Conservation (phyloP, 2,113 vertebrate genomes). For the Anoura caudifer region DNA sequence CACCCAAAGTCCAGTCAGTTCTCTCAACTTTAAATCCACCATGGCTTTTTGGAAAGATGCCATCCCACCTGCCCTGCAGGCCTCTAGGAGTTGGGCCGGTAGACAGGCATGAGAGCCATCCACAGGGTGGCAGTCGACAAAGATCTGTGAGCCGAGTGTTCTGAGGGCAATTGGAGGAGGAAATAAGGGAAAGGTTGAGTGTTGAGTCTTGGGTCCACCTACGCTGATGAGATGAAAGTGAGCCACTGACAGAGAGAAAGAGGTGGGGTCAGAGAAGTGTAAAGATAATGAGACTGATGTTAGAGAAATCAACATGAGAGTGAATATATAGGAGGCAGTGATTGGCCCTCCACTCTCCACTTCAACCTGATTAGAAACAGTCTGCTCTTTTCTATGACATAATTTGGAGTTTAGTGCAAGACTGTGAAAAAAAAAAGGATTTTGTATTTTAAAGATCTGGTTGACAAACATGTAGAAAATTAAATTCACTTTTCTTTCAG, state of each 20-base stretch:
- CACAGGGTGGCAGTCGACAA: background rate
- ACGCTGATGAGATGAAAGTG: background rate
- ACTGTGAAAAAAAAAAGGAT: background rate
- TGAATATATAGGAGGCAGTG: background rate
- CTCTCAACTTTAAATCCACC: background rate
- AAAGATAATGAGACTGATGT: too few species aligned
- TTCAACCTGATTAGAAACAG: background rate
- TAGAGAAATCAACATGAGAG: background rate
- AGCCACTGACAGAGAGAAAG: background rate
- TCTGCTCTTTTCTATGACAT: background rate
- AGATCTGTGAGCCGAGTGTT: background rate
- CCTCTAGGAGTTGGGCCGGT: background rate
- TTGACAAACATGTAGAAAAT: background rate
- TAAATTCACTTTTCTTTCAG: background rate
- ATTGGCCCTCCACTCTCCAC: background rate
- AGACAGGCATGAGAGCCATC: background rate
- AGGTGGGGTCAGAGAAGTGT: background rate
- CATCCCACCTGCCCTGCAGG: background rate
- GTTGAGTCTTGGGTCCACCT: background rate
- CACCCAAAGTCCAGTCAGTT: background rate
- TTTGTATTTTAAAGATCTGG: background rate
- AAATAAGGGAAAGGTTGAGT: background rate
- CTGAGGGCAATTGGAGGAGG: background rate
- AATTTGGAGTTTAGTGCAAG: background rate
- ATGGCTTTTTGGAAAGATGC: background rate